Base-by-base conservation (phyloP, 2,113 vertebrate species). In the Syngnathus scovelli region DNA sequence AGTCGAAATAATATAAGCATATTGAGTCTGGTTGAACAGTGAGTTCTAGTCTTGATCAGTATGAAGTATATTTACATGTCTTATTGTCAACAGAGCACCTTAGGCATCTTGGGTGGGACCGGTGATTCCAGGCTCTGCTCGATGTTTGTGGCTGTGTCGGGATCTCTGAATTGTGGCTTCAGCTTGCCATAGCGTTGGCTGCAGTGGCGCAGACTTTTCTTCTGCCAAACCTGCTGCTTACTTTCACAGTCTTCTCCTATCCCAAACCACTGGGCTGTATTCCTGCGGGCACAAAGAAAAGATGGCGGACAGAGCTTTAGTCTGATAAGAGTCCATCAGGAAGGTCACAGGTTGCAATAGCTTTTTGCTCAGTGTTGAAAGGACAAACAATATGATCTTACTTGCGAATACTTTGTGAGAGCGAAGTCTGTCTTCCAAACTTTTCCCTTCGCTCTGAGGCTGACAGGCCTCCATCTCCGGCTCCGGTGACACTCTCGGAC, bases 331-430 rank as follows among this genome's bases (percentile, higher is more conserved):
- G 0, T 21, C 13, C 46, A 58, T 44, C 19, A 55, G n/a, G 4
- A 21, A 23, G 5, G 33, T 15, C 37, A 62, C 1, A 37, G 60
- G 1, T 55, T 27, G 23, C 5, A 27, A 27, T 55, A 33, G 27
- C 3, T 5, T 55, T 54, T 55, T 23, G 52, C 3, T 27, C 21
- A 55, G 49, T 11, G 6, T 1, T 15, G 10, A 43, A 44, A 5
- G 23, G 44, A 21, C 36, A 44, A 27, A 41, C 19, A 23, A 56
- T 15, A 5, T 51, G 16, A 1, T 46, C 74, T 92, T 88, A 97
- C 96, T 85, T 96, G 86, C 93, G 93, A 76, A 98, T 98, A 84
- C 94, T 98, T 80, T 98, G 95, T 18, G 96, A 94, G 62, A 98
- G 88, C 1, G 95, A 98, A 0, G 93, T 92, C 84, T 96, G 94